Percentiles rank a stretch among this genome's conserved stretches.
Evolutionary conservation across 2,888 invertebrate species (phyloP).

Genomic region (Tachina fera): DNA sequence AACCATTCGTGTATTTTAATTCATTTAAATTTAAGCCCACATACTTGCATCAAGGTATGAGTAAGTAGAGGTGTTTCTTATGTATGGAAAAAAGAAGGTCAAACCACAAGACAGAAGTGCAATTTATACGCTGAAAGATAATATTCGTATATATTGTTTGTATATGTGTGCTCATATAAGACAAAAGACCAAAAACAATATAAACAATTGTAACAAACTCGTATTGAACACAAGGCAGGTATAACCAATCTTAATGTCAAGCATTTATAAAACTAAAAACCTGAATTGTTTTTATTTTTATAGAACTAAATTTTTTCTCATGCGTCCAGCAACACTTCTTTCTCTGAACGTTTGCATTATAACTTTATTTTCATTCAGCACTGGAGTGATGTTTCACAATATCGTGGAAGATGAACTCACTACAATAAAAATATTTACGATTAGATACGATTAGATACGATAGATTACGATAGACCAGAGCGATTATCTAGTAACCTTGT

Average conservation of each 20-base stretch:
- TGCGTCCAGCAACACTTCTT: too few species aligned
- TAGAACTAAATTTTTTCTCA: not conserved
- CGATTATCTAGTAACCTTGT: too few species aligned
- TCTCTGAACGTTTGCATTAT: too few species aligned
- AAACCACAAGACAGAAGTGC: conserved; percentile 64
- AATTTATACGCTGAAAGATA: conserved; percentile 51
- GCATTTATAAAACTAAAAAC: not conserved
- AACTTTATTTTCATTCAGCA: too few species aligned
- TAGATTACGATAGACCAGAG: too few species aligned
- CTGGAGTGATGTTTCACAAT: too few species aligned
- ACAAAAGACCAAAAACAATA: conserved; percentile 40
- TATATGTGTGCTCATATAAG: not conserved
- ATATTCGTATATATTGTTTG: not conserved
- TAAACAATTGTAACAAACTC: conserved; percentile 46
- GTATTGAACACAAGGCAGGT: conserved; percentile 16
- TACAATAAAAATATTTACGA: too few species aligned
- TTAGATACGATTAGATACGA: too few species aligned
- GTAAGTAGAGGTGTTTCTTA: conserved; percentile 39
- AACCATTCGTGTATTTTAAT: conserved; percentile 16
- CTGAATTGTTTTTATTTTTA: not conserved
- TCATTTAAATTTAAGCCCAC: conserved; percentile 47
- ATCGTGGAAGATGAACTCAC: too few species aligned
- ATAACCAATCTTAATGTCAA: conserved; percentile 19
- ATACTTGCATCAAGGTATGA: conserved; percentile 9
- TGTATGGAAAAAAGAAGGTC: conserved; percentile 68